Evolutionary conservation across 1,140 invertebrate genomes (phyloP).

Genomic region (Cyrtorhinus lividipennis): DNA sequence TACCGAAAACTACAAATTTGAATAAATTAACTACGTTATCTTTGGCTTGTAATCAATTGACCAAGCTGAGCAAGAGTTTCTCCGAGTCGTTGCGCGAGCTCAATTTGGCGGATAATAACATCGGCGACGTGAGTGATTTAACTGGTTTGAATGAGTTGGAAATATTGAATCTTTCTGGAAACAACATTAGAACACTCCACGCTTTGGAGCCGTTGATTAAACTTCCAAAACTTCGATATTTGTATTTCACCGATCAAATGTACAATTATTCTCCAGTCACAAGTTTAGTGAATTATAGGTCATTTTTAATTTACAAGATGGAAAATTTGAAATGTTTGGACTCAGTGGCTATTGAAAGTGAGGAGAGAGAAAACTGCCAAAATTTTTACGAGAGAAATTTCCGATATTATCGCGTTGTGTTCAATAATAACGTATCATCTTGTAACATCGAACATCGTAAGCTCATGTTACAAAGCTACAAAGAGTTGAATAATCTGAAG

Average conservation of each 20-base stretch:
- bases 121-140: not conserved
- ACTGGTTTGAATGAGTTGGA: not conserved
- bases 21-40: not conserved
- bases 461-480: not conserved
- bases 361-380: constrained; percentile 12
- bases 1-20: not conserved
- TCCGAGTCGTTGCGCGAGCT: not conserved
- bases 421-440: not conserved
- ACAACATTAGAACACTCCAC: not conserved
- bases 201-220: not conserved
- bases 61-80: not conserved
- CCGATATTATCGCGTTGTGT: not conserved
- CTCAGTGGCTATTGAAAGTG: not conserved
- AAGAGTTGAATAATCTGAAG: not conserved
- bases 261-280: constrained; percentile 4
- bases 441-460: not conserved
- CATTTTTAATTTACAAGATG: not conserved
- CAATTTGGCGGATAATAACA: constrained; percentile 5
- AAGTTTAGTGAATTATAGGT: constrained; percentile 5
- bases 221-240: not conserved
- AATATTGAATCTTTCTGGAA: constrained; percentile 3
- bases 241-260: constrained; percentile 4
- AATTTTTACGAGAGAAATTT: not conserved
- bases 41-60: not conserved
- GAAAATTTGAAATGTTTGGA: constrained; percentile 5